phyloP scores from a whole-genome alignment of 2,797 vertebrate species.

The Pelodytes ibericus region DNA sequence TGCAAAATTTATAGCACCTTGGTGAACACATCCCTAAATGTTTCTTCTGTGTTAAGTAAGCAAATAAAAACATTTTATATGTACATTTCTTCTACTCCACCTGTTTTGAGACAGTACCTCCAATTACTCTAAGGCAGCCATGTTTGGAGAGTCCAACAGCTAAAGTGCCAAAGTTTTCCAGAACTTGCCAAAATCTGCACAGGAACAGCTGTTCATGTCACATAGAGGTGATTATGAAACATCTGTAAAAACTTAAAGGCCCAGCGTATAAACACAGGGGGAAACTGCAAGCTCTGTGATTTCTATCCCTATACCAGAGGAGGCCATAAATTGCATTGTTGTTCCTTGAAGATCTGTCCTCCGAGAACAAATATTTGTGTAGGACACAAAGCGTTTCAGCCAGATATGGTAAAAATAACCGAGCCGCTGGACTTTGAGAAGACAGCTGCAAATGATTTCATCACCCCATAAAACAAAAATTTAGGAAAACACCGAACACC shows the following conservation, averaged over 20 bases:
- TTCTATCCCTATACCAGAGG: background rate
- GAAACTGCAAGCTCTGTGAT: background rate
- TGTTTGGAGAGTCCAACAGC: no score
- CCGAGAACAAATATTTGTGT: constrained; percentile 32
- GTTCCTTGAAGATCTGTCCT: constrained; percentile 7
- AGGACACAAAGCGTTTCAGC: constrained; percentile 5
- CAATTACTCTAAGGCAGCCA: no score
- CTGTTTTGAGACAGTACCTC: no score
- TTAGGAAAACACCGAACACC: background rate
- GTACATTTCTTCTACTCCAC: no score
- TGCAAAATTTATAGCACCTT: no score
- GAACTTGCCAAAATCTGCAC: no score
- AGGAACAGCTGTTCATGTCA: constrained; percentile 18
- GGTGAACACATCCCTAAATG: no score
- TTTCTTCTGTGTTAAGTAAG: no score
- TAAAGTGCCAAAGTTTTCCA: no score
- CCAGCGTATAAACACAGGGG: background rate
- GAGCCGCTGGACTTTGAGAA: constrained; percentile 4
- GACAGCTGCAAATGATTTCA: constrained; percentile 30
- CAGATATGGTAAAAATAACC: background rate
- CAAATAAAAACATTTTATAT: no score
- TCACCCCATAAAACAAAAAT: constrained; percentile 19
- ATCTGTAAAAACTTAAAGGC: constrained; percentile 1
- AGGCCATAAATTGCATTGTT: constrained; percentile 15
- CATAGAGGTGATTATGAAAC: background rate